Evolutionary conservation across 2,113 vertebrate genomes (phyloP), one percentile per base, ranked within the genome.

Genomic region (Cairina moschata): DNA sequence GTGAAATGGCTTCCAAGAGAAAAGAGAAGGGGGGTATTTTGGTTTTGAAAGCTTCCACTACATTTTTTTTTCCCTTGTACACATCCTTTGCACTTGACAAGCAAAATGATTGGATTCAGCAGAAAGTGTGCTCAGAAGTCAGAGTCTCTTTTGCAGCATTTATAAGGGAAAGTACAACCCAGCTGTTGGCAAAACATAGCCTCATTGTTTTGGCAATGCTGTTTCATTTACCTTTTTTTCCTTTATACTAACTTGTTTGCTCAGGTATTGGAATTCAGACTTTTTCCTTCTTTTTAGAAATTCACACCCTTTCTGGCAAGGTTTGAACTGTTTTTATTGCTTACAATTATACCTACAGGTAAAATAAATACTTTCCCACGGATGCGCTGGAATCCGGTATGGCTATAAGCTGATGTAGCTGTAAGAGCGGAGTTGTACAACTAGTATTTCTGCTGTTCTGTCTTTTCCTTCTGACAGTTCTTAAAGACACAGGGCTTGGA

Each of bases 311-410:
- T 98, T 93, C 95, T 98, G 97, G 97, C 97, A 98, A 91, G 93
- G 92, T 54, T 73, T 66, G 93, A 97, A 88, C 81, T 93, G 97
- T 82, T 96, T 97, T 97, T 97, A 97, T 96, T 97, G 96, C 97
- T 96, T 75, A 86, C 97, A 97, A 97, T 97, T 98, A 97, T 96
- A 97, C 93, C 96, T 98, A 97, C 96, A 97, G 95, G 97, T 97
- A 97, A 97, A 97, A 97, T 83, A 96, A 97, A 97, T 97, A 97
- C 97, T 98, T 98, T 98, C 97, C 97, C 97, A 98, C 96, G 97
- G 97, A 96, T 97, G 87, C n/a, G 3, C 77, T 96, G 96, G 95
- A 97, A 95, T 96, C 96, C n/a, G 8, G 92, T 86, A 89, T 71
- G 89, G 91, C 91, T 93, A 58, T 95, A 59, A 83, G 88, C 95